These are phyloP conservation scores for Planococcus citri DNA, from an alignment of 1,140 invertebrate species.

Conservation along the genomic window DNA sequence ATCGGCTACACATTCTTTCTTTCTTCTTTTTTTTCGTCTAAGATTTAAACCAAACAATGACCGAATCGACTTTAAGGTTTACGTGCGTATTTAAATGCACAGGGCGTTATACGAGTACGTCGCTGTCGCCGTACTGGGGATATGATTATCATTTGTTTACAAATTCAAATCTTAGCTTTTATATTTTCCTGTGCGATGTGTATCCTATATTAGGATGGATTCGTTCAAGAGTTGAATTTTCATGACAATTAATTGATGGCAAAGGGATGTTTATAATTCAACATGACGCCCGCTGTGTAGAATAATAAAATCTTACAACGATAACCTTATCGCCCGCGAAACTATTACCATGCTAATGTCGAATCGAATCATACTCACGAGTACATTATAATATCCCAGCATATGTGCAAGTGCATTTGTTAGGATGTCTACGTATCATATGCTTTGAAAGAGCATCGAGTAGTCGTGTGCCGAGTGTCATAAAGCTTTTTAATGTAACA, in stretches of 20 bases:
- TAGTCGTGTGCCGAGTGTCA: not conserved
- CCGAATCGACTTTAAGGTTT: too few relatives aligned
- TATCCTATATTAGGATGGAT: constrained; percentile 1
- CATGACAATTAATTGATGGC: not conserved
- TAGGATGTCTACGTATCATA: too few relatives aligned
- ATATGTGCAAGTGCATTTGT: not conserved
- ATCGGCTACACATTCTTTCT: too few relatives aligned
- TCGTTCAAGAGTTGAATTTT: not conserved
- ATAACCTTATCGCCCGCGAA: not conserved
- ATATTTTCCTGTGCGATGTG: not conserved
- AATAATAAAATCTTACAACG: not conserved
- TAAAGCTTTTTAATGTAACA: too few relatives aligned
- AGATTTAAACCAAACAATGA: too few relatives aligned
- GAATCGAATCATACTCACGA: not conserved
- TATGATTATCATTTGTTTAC: not conserved
- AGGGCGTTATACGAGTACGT: too few relatives aligned
- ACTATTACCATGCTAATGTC: not conserved
- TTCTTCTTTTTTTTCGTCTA: too few relatives aligned
- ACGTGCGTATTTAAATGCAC: too few relatives aligned
- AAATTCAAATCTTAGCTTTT: not conserved
- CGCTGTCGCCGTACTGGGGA: not conserved
- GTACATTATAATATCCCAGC: too few relatives aligned
- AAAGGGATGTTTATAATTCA: constrained; percentile 1
- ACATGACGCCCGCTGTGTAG: not conserved
- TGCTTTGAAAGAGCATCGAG: not conserved